These are phyloP conservation scores for Condylura cristata DNA, from an alignment of 2,113 vertebrate genomes.

Conservation along the genomic window DNA sequence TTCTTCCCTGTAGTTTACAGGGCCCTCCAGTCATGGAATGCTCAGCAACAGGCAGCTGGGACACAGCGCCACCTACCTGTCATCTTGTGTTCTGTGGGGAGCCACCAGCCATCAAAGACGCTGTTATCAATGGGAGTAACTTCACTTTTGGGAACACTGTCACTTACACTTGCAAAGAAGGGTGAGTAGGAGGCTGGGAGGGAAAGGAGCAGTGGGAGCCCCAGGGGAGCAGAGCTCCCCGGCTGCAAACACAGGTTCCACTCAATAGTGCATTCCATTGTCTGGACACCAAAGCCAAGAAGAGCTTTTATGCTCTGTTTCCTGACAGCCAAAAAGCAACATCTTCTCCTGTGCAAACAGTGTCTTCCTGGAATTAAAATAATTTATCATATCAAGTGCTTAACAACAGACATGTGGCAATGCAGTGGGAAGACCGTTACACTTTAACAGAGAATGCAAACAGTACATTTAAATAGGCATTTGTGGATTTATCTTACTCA, in stretches of 20 bases:
- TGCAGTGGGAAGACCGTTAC: not conserved
- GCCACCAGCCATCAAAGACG: slow-evolving; percentile 91
- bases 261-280: not conserved
- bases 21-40: slow-evolving; percentile 91
- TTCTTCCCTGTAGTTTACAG: slow-evolving; percentile 90
- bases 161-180: slow-evolving; percentile 95
- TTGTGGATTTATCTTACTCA: not conserved
- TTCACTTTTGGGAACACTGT: slow-evolving; percentile 92
- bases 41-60: slow-evolving; percentile 92
- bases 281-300: not conserved
- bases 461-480: not conserved
- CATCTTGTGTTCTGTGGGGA: slow-evolving; percentile 88
- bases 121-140: slow-evolving; percentile 87
- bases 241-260: rapidly evolving
- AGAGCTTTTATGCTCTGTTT: not conserved
- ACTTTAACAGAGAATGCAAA: not conserved
- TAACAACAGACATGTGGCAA: not conserved
- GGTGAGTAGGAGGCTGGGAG: slow-evolving; percentile 86
- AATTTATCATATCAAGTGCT: not conserved
- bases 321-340: not conserved
- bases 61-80: slow-evolving; percentile 89
- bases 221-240: rapidly evolving
- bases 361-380: not conserved
- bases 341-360: not conserved
- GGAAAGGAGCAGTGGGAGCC: not conserved